Percentiles rank a stretch among this genome's conserved stretches.
Evolutionary conservation across 2,888 invertebrate genomes (phyloP).

Genomic region (Caenorhabditis sinica): DNA sequence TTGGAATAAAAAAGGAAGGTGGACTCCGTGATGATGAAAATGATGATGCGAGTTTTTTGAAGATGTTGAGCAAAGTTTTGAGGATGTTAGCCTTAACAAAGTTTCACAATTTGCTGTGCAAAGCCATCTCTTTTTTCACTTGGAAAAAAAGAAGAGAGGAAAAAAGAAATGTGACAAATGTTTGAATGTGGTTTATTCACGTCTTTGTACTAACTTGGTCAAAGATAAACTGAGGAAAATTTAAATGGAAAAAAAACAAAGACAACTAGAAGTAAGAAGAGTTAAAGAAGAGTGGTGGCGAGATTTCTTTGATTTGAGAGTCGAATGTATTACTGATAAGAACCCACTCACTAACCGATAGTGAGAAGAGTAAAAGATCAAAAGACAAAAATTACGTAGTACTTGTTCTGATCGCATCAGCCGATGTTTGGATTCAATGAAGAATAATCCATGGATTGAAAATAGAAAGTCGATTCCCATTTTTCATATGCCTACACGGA

Average conservation of each 20-base stretch:
- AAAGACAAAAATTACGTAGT: neutral
- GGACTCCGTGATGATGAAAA: constrained; percentile 24
- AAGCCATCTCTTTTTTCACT: constrained; percentile 34
- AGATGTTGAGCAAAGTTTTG: constrained; percentile 49
- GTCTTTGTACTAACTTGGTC: constrained; percentile 50
- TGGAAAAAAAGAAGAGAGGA: constrained; percentile 18
- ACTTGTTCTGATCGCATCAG: neutral
- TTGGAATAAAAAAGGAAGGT: constrained; percentile 15
- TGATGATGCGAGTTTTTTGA: constrained; percentile 50
- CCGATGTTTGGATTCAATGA: too few species aligned
- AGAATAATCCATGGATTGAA: neutral
- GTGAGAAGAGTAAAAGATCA: constrained; percentile 46
- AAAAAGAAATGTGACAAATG: constrained; percentile 62
- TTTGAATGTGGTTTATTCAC: constrained; percentile 62
- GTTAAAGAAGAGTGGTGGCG: constrained; percentile 23
- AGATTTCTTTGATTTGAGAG: constrained; percentile 29
- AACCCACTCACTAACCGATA: constrained; percentile 26
- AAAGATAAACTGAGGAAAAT: constrained; percentile 52
- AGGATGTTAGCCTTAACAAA: constrained; percentile 62
- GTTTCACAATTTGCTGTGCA: constrained; percentile 56
- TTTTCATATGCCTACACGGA: constrained; percentile 18
- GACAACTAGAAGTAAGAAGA: neutral
- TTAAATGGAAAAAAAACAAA: neutral
- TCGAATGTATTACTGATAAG: constrained; percentile 15
- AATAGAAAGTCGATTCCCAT: constrained; percentile 6